Conservation (phyloP, 2,888 invertebrate species). For the Acleris emargana region DNA sequence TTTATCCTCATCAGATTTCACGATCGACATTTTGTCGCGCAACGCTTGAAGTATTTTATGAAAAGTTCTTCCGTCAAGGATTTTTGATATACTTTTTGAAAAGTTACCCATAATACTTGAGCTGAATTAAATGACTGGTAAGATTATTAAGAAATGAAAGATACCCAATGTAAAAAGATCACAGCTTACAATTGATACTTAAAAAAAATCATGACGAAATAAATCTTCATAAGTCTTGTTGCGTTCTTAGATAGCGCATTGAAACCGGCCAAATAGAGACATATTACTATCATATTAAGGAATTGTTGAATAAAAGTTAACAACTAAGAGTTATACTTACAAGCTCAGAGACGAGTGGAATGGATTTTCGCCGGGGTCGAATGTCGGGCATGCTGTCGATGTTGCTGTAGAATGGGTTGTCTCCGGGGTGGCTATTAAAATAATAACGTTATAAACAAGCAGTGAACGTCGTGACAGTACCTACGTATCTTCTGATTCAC, state of each 20-base stretch:
- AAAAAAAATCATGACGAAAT: slow-evolving; percentile 6
- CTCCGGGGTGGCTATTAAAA: slow-evolving; percentile 90
- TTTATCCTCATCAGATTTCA: slow-evolving; percentile 30
- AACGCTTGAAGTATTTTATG: slow-evolving; percentile 1
- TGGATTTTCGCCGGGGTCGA: slow-evolving; percentile 97
- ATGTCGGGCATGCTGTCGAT: slow-evolving; percentile 99
- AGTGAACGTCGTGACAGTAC: not conserved
- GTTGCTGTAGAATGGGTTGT: slow-evolving; percentile 99
- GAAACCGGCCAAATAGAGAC: slow-evolving; percentile 69
- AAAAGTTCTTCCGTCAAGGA: slow-evolving; percentile 17
- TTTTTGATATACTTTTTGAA: not conserved
- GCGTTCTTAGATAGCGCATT: slow-evolving; percentile 57
- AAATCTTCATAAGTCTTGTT: slow-evolving; percentile 11
- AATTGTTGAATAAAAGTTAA: slow-evolving; percentile 45
- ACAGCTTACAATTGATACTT: not conserved
- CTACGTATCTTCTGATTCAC: no score
- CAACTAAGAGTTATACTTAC: slow-evolving; percentile 86
- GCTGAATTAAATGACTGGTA: no score
- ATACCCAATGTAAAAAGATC: not conserved
- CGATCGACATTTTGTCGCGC: slow-evolving; percentile 6
- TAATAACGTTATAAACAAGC: not conserved
- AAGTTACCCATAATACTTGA: no score
- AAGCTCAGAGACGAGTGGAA: slow-evolving; percentile 99
- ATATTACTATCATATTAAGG: slow-evolving; percentile 64
- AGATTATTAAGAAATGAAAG: no score